Evolutionary conservation across 2,113 vertebrate species (phyloP), one percentile per base, ranked within the genome.

Genomic region (Boulengeromyrus knoepffleri): DNA sequence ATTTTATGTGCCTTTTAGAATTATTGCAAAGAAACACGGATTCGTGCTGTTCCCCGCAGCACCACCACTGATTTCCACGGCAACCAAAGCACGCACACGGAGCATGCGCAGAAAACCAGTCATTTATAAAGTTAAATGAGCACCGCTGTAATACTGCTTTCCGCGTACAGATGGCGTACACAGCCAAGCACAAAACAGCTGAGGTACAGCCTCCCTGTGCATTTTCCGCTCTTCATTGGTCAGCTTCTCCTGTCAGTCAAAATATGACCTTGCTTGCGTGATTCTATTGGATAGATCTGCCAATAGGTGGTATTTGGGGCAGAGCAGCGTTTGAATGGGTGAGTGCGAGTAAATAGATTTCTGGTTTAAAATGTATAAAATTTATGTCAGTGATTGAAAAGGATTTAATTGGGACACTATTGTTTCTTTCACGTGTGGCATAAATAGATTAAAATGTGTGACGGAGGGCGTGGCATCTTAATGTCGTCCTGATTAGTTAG

Each of bases 241-340:
- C 31, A 0, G 4, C 7, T 24, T 89, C 8, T n/a, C 8, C 15
- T 53, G 88, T 56, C 88, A 52, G 39, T 83, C 70, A 42, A 89
- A 39, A 24, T 42, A 74, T 74, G 52, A 31, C 74, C 70, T 36
- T 36, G 49, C 47, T 36, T 56, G 4, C 50, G 27, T 9, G 49
- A 19, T 10, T 17, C 24, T 45, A 50, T 87, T 86, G 84, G 84
- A 50, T 49, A 17, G 13, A 52, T 36, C 13, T 89, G 17, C 31
- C 88, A 6, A 45, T 24, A 12, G 85, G 31, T 15, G 85, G 31
- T 36, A 31, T 31, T 24, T 21, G n/a, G 31, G 27, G 17, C 46
- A 87, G 31, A 87, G 47, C 85, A 17, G 50, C 24, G 24, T 53
- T 87, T 53, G 85, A 87, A 52, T 87, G 50, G 50, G 85, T 87